Evolutionary conservation across 2,113 vertebrate species (phyloP).

Genomic region (Aphelocoma coerulescens): DNA sequence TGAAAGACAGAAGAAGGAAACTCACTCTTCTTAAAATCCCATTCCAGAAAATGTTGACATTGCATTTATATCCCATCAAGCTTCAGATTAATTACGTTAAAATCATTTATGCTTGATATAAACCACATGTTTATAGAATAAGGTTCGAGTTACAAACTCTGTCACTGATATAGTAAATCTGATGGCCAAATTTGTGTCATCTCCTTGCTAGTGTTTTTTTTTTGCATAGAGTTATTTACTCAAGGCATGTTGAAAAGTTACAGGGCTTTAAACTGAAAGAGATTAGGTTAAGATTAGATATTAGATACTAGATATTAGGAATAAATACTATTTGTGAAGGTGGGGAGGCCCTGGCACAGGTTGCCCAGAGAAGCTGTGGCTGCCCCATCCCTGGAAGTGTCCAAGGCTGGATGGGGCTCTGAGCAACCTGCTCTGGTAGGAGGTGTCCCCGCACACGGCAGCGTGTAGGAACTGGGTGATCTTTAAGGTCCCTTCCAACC

Average conservation of each 20-base stretch:
- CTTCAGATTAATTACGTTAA: neutral
- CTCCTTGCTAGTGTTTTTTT: neutral
- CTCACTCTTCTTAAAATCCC: neutral
- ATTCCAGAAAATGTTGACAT: neutral
- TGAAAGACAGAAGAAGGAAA: neutral
- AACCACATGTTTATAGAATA: neutral
- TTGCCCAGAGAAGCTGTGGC: neutral
- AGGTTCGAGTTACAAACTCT: neutral
- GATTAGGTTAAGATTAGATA: neutral
- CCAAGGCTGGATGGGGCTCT: neutral
- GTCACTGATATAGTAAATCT: neutral
- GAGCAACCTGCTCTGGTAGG: fast-evolving
- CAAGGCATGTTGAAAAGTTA: neutral
- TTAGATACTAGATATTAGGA: too few species aligned
- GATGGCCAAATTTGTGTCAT: neutral
- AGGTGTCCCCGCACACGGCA: neutral
- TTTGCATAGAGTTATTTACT: neutral
- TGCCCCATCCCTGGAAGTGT: neutral
- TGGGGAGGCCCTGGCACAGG: neutral
- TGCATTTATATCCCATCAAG: neutral
- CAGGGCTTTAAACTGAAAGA: neutral
- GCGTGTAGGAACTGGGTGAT: too few species aligned
- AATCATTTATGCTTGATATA: neutral
- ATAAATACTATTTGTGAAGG: neutral
- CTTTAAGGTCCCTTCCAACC: neutral